These are phyloP conservation scores for Catharus ustulatus DNA, from an alignment of 2,797 vertebrate genomes.

Conservation along the genomic window DNA sequence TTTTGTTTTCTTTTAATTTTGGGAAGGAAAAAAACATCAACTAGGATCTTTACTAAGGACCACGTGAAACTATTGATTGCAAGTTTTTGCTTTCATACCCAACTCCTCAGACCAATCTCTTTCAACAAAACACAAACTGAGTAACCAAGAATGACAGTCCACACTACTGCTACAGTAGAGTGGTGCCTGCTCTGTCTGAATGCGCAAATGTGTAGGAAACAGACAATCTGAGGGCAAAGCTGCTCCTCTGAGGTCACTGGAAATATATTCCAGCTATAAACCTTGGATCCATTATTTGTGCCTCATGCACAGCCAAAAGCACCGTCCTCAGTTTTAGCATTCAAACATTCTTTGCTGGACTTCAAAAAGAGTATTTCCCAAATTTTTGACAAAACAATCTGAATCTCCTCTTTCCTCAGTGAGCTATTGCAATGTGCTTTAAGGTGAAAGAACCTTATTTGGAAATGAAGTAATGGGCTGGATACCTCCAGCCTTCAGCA, in stretches of 20 bases:
- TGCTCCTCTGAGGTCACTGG: not conserved
- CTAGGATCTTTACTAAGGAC: not conserved
- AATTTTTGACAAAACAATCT: not conserved
- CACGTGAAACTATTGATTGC: not conserved
- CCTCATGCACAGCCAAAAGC: not conserved
- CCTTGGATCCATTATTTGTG: not conserved
- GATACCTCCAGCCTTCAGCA: constrained; percentile 62
- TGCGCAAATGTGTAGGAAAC: not conserved
- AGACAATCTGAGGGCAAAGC: not conserved
- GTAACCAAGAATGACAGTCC: not conserved
- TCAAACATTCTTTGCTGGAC: not conserved
- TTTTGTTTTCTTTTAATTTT: not conserved
- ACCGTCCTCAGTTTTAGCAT: not conserved
- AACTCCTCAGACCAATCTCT: not conserved
- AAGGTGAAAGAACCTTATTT: constrained; percentile 19
- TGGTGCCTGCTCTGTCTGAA: not conserved
- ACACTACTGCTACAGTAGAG: not conserved
- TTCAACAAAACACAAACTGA: not conserved
- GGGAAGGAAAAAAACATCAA: not conserved
- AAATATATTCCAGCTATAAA: not conserved
- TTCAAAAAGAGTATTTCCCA: not conserved
- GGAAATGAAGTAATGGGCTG: constrained; percentile 28
- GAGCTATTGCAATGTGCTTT: not conserved
- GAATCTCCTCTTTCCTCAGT: not conserved
- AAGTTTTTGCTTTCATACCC: not conserved